phyloP scores from a whole-genome alignment of 2,797 vertebrate genomes.

The Ptychobarbus kaznakovi region DNA sequence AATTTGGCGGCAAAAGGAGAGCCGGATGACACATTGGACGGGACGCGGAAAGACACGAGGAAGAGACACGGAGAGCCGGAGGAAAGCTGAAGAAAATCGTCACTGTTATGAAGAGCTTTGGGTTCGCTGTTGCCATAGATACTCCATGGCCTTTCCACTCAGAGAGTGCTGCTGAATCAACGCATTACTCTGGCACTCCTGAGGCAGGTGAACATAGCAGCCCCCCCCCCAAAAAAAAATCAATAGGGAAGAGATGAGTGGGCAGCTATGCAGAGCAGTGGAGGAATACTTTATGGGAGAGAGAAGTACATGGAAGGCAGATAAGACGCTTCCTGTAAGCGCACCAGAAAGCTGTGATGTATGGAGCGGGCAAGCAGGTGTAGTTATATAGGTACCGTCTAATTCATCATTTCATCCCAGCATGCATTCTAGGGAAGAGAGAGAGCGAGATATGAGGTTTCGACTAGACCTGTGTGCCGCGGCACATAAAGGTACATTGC shows the following conservation, averaged over 20 bases:
- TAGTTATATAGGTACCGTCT: conserved; percentile 44
- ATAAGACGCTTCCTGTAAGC: conserved; percentile 24
- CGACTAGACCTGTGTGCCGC: not conserved
- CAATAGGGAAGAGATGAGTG: conserved; percentile 49
- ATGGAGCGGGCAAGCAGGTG: conserved; percentile 1
- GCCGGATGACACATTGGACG: conserved; percentile 57
- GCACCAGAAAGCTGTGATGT: conserved; percentile 32
- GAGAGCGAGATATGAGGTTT: conserved; percentile 30
- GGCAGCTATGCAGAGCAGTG: conserved; percentile 42
- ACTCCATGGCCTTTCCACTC: conserved; percentile 53
- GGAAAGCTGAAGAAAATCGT: conserved; percentile 55
- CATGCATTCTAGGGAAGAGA: conserved; percentile 17
- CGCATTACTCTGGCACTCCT: conserved; percentile 47
- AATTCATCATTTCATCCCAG: conserved; percentile 55
- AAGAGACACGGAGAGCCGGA: conserved; percentile 43
- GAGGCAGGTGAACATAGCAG: conserved; percentile 55
- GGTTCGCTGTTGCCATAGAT: conserved; percentile 63
- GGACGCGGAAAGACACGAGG: conserved; percentile 38
- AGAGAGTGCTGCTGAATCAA: conserved; percentile 55
- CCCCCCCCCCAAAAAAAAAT: conserved; percentile 35
- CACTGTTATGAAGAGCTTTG: conserved; percentile 56
- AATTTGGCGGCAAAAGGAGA: conserved; percentile 50
- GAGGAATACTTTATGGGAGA: conserved; percentile 12
- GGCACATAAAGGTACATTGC: conserved; percentile 44
- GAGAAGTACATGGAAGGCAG: conserved; percentile 23